These are phyloP conservation scores for Cryptocephalus moraei DNA, from an alignment of 2,888 invertebrate species.

Conservation along the genomic window DNA sequence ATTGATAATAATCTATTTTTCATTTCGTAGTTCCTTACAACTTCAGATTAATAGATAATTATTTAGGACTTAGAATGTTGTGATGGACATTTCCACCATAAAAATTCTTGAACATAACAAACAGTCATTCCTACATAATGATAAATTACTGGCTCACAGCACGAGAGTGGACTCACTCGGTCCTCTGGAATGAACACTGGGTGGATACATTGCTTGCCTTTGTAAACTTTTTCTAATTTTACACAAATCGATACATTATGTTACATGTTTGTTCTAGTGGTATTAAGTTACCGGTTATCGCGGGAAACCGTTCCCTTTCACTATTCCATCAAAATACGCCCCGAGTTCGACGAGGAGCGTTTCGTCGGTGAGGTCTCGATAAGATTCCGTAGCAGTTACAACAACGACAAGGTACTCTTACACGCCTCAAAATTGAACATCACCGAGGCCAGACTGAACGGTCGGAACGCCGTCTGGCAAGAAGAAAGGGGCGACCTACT, in stretches of 20 bases:
- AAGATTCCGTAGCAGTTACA: conserved; percentile 4
- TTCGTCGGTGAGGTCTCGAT: conserved; percentile 22
- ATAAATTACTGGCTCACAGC: too few relatives aligned
- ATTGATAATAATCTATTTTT: too few relatives aligned
- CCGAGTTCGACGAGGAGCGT: conserved; percentile 16
- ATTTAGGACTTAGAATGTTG: too few relatives aligned
- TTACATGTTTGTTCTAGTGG: conserved; percentile 2
- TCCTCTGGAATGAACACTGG: too few relatives aligned
- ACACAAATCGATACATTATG: too few relatives aligned
- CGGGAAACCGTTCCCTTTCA: conserved; percentile 15
- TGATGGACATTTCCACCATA: background rate
- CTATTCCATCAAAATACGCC: conserved; percentile 20
- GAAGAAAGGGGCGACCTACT: conserved; percentile 15
- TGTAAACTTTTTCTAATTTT: too few relatives aligned
- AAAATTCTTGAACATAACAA: background rate
- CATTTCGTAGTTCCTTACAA: too few relatives aligned
- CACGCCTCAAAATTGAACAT: conserved; percentile 22
- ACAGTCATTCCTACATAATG: too few relatives aligned
- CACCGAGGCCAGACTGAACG: conserved; percentile 10
- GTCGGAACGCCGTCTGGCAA: conserved; percentile 14
- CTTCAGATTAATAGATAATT: too few relatives aligned
- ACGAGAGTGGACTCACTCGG: too few relatives aligned
- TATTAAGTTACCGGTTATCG: conserved; percentile 9
- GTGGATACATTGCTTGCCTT: too few relatives aligned
- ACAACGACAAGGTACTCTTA: conserved; percentile 7